These are phyloP conservation scores for Cryptocephalus primarius DNA, from an alignment of 2,888 invertebrate genomes.

Conservation along the genomic window DNA sequence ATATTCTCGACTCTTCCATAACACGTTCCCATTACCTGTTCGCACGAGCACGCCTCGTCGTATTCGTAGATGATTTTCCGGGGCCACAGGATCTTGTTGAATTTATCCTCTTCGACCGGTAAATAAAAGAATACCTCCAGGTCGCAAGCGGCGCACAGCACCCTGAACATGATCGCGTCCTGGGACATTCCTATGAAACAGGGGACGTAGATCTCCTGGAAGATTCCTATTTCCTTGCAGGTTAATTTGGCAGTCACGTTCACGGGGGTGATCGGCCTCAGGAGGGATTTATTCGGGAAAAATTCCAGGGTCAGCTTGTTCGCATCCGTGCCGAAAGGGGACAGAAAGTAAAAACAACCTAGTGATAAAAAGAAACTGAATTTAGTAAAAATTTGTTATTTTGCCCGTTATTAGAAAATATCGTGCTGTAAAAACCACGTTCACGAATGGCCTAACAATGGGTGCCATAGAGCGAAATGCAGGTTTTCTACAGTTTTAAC, in stretches of 20 bases:
- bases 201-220: constrained; percentile 30
- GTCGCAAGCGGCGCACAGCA: constrained; percentile 30
- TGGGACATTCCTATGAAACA: constrained; percentile 29
- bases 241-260: not conserved
- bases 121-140: constrained; percentile 31
- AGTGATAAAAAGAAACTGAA: not conserved
- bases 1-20: too few relatives aligned
- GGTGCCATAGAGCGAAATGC: not conserved
- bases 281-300: not conserved
- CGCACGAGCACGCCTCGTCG: constrained; percentile 14
- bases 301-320: not conserved
- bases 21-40: constrained; percentile 4
- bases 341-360: not conserved
- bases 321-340: not conserved
- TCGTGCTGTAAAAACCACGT: not conserved
- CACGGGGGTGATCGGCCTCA: not conserved
- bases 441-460: too few relatives aligned
- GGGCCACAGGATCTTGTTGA: constrained; percentile 22
- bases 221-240: constrained; percentile 20
- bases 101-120: constrained; percentile 19
- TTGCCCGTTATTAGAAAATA: too few relatives aligned
- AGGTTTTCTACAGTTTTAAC: not conserved
- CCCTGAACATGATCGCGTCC: constrained; percentile 23
- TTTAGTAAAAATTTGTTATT: not conserved
- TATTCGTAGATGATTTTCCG: constrained; percentile 20